Evolutionary conservation across 2,888 invertebrate genomes (phyloP).

Genomic region (Lasioglossum oenotherae): DNA sequence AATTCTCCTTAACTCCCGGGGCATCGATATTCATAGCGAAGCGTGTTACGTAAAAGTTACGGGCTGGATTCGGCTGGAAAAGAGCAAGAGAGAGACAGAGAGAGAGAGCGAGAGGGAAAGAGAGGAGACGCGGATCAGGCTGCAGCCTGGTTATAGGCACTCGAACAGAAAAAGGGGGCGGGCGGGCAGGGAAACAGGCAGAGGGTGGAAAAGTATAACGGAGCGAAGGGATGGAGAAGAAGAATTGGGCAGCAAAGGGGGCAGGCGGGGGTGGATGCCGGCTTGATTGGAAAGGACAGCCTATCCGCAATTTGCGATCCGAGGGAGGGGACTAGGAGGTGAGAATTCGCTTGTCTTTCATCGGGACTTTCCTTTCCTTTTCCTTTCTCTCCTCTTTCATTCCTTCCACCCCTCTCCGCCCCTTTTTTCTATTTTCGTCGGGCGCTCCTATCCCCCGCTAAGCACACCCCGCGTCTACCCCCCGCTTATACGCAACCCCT

Average conservation of each 20-base stretch:
- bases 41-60: constrained; percentile 77
- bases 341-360: constrained; percentile 78
- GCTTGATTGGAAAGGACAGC: constrained; percentile 81
- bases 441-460: constrained; percentile 33
- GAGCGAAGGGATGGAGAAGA: constrained; percentile 68
- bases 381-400: constrained; percentile 55
- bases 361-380: constrained; percentile 65
- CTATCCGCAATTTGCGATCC: constrained; percentile 79
- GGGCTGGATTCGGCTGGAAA: constrained; percentile 49
- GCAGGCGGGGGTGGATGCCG: constrained; percentile 42
- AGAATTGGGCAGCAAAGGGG: constrained; percentile 65
- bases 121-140: constrained; percentile 66
- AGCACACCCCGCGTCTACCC: constrained; percentile 26
- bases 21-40: constrained; percentile 80
- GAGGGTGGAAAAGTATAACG: constrained; percentile 70
- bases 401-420: neutral
- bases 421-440: constrained; percentile 51
- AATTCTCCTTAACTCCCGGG: constrained; percentile 73
- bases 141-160: constrained; percentile 66
- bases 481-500: constrained; percentile 64
- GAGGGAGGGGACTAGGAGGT: constrained; percentile 68
- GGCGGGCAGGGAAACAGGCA: constrained; percentile 48
- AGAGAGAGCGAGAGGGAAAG: neutral
- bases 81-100: neutral
- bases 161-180: constrained; percentile 55